A percentile compares a stretch with the other conserved stretches of the same genome.
Evolutionary conservation across 2,113 vertebrate genomes (phyloP).

Genomic region (Scopus umbretta): DNA sequence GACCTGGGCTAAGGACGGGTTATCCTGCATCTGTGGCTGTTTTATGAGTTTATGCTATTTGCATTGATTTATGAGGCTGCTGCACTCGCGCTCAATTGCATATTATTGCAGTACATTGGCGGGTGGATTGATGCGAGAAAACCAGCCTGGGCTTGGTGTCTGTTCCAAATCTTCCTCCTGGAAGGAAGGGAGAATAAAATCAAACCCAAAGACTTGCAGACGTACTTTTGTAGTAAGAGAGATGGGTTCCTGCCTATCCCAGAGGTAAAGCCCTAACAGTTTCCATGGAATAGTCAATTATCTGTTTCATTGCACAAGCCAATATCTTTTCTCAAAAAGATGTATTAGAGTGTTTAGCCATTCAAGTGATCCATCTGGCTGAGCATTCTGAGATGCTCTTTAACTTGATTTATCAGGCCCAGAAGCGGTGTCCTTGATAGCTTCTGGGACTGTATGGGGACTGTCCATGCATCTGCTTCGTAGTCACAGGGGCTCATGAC

Average conservation of each 20-base stretch:
- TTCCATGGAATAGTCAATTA: conserved; percentile 69
- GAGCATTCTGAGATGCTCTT: conserved; percentile 53
- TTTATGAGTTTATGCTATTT: background rate
- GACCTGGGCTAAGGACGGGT: background rate
- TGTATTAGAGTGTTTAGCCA: conserved; percentile 68
- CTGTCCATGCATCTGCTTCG: background rate
- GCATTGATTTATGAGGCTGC: background rate
- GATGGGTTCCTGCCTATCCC: conserved; percentile 17
- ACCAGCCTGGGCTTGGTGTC: background rate
- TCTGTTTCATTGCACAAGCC: conserved; percentile 73
- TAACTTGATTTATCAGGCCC: conserved; percentile 68
- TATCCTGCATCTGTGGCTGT: background rate
- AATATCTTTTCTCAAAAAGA: conserved; percentile 67
- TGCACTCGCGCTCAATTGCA: background rate
- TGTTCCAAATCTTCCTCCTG: background rate
- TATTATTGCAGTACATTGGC: accelerated
- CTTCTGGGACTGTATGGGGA: background rate
- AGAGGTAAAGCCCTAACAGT: conserved; percentile 45
- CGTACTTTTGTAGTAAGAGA: background rate
- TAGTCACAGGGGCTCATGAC: background rate
- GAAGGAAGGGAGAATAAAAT: background rate
- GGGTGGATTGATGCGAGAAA: background rate
- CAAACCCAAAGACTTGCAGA: background rate
- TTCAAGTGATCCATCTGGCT: conserved; percentile 73
- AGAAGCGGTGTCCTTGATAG: conserved; percentile 59